Evolutionary conservation across 2,888 invertebrate genomes (phyloP), one percentile per base, ranked within the genome.

Genomic region (Thymelicus acteon): DNA sequence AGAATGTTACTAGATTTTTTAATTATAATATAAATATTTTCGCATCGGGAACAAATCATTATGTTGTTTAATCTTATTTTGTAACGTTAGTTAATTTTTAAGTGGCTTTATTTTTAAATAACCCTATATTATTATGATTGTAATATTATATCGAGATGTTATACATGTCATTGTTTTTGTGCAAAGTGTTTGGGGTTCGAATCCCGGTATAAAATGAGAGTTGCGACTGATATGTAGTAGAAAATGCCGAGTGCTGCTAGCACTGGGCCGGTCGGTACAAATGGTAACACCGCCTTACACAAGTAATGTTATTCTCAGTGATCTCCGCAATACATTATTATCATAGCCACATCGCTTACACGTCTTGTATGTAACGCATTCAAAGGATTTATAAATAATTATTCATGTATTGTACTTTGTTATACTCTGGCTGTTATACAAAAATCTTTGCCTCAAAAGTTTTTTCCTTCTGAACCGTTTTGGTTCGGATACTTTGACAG

Each of bases 31-130:
- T 82, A 85, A 89, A 87, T 88, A 89, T 90, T 92, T 92, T 91
- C 86, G 85, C 89, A 89, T 92, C 85, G 92, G 93, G 93, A 93
- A 92, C 93, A 93, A 93, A 93, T 92, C 89, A 92, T 91, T 92
- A 91, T 89, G 93, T 93, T 93, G 91, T 93, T 92, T 93, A 92
- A 93, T 92, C 92, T 92, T 93, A 93, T 93, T 92, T 92, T 88
- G 89, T 93, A 93, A 92, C 87, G 93, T 93, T 92, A 92, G 92
- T 91, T 93, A 91, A 86, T 93, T 92, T 84, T 91, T 92, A 93
- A 91, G 92, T 87, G 89, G 91, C 91, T 93, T 91, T 91, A 90
- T 91, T 91, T 87, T 88, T 84, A 87, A 89, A 88, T 90, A 88
- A 91, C 88, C 85, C 82, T 88, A 87, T 88, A 90, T 89, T 71